These are phyloP conservation scores for Mallateleia sp. DNA, from an alignment of 2,888 invertebrate genomes.

Conservation along the genomic window DNA sequence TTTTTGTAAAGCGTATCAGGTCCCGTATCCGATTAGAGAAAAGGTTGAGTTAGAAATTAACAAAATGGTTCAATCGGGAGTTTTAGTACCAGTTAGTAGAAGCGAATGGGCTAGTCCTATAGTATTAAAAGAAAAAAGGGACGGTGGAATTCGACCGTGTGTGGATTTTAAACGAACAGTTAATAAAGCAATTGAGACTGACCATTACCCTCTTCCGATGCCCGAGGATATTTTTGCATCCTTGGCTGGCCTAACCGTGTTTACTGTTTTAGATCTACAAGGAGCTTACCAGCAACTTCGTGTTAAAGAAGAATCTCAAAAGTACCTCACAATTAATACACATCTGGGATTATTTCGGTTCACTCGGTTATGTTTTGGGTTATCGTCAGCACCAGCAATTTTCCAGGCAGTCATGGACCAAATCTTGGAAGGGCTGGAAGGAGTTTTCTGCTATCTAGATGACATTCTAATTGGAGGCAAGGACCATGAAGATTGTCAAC, in stretches of 20 bases:
- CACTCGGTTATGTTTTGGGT: constrained; percentile 84
- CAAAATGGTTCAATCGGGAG: not conserved
- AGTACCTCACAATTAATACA: constrained; percentile 34
- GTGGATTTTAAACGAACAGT: constrained; percentile 29
- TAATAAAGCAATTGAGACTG: constrained; percentile 14
- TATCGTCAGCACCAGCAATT: constrained; percentile 85
- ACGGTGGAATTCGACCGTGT: constrained; percentile 21
- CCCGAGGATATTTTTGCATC: constrained; percentile 34
- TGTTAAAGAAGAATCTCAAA: constrained; percentile 43
- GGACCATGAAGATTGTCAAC: constrained; percentile 77
- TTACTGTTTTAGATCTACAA: constrained; percentile 53
- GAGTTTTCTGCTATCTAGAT: constrained; percentile 79
- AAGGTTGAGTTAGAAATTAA: constrained; percentile 28
- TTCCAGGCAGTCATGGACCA: constrained; percentile 85
- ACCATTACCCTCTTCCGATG: constrained; percentile 30
- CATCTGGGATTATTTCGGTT: constrained; percentile 32
- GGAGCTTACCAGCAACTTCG: constrained; percentile 63
- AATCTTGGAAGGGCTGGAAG: constrained; percentile 79
- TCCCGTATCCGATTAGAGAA: constrained; percentile 33
- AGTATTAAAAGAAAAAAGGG: constrained; percentile 5
- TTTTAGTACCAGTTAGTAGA: not conserved
- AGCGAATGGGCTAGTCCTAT: constrained; percentile 34
- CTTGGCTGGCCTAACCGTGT: constrained; percentile 29
- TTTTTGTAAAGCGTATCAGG: constrained; percentile 36
- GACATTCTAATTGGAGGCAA: constrained; percentile 83